Base-by-base conservation (phyloP, 2,797 vertebrate species). In the Onychomys leucogaster region DNA sequence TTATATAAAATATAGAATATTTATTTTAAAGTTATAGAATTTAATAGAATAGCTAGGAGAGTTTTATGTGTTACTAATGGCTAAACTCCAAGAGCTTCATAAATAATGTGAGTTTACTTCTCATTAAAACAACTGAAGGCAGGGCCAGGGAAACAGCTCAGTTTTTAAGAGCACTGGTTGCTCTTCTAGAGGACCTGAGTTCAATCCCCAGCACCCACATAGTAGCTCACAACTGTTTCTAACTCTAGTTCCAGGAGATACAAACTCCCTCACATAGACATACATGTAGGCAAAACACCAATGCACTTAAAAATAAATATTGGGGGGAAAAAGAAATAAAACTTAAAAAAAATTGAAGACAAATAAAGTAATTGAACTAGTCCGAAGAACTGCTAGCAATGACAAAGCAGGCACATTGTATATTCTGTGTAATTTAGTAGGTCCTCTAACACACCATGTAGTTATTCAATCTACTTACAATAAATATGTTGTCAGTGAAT, bases 21-120 rank as follows among this genome's bases (percentile, higher is more conserved):
- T 16, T 27, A 80, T 85, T 92, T 97, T 88, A 76, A 93, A 91
- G 10, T n/a, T 49, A 88, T 11, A 85, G n/a, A 55, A n/a, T 41
- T 23, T 3, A 92, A 32, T 25, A 75, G 78, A 52, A 0, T 67
- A 0, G 85, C 63, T 52, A n/a, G 73, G 71, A 86, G 46, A 90
- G 2, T 78, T 75, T 52, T 75, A 19, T 80, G 25, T 73, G 14
- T 65, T 83, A 57, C 5, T 75, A 13, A 85, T 69, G 55, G 59
- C 78, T 77, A 80, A 89, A 43, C 2, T 81, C 57, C 76, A 85
- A 77, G 9, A 86, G 46, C 2, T 67, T 83, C 41, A 46, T n/a
- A 84, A 90, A 73, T 57, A 87, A 10, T 63, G 6, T 14, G 27
- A 0, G 12, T 81, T 43, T 78, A 37, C 49, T 93, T 86, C 67